Base-by-base conservation (phyloP, 2,888 invertebrate species). In the Callosobruchus maculatus region DNA sequence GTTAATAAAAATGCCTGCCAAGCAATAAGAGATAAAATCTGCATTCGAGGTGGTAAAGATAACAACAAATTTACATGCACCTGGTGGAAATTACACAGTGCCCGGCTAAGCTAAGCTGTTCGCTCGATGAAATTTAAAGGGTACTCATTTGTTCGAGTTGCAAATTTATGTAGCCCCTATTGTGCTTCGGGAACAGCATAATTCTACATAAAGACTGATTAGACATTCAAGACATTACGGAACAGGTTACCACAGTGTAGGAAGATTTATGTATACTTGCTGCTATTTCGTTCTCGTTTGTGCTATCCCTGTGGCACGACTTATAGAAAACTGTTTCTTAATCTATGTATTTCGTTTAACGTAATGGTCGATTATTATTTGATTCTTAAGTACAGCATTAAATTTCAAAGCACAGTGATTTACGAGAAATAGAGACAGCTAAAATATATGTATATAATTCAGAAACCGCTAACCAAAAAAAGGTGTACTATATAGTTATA, bases 81-180 rank as follows among this genome's bases (percentile, higher is more conserved):
- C 71, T 49, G 26, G 21, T 20, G 22, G 74, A 72, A 72, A 74
- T 74, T 74, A 74, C 70, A 67, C 18, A 68, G 68, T 49, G 68
- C n/a, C n/a, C n/a, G n/a, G n/a, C 70, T 31, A 72, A 71, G 72
- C 70, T 71, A 72, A 49, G 49, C 18, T 49, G 18, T 18, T 30
- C 67, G 20, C 3, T 70, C 30, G 49, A 70, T 30, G 18, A 67
- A 26, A 26, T 72, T 70, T 72, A 70, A 74, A 74, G 72, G 72
- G 69, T 72, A 72, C 74, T 72, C 70, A 74, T 74, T 74, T 74
- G 68, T 22, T 21, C 31, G 67, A 21, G 71, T 74, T 72, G 72
- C 72, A 66, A 21, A 72, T 72, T 74, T 31, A 21, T 70, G 49
- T 49, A 49, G 49, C 49, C 49, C 49, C 49, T 13, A 49, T 49